phyloP scores from a whole-genome alignment of 2,113 vertebrate species.

The Acrocephalus arundinaceus region DNA sequence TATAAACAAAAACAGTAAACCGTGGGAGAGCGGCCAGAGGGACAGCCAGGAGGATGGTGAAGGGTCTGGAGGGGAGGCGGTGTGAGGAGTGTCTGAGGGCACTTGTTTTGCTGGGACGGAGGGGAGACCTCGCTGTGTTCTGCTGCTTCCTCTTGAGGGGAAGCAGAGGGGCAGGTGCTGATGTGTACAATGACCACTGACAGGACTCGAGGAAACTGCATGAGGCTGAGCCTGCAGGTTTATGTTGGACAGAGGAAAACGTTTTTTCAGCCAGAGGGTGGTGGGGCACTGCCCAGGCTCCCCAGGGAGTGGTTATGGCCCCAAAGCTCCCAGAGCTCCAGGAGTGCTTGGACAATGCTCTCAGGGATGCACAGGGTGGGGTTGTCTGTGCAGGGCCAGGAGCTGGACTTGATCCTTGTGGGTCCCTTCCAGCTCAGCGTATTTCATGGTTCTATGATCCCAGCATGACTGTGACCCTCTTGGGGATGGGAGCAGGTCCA shows the following conservation, averaged over 20 bases:
- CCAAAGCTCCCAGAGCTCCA: not conserved
- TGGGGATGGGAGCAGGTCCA: not conserved
- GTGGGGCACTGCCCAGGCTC: not conserved
- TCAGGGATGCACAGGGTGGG: not conserved
- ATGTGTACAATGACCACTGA: not conserved
- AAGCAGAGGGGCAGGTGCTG: not conserved
- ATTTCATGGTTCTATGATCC: not conserved
- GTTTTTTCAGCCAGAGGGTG: not conserved
- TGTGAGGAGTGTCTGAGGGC: not conserved
- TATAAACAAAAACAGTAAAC: not conserved
- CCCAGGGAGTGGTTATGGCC: not conserved
- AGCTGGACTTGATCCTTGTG: not conserved
- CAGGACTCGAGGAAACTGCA: not conserved
- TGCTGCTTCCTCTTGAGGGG: fast-evolving
- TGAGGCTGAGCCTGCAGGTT: not conserved
- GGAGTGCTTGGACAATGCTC: fast-evolving
- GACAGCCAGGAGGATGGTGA: not conserved
- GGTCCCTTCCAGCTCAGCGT: not conserved
- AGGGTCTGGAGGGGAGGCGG: not conserved
- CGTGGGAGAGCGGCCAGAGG: not conserved
- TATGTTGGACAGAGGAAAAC: not conserved
- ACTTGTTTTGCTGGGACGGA: not conserved
- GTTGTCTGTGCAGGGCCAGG: not conserved
- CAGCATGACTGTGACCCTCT: not conserved
- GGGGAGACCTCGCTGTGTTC: not conserved